Evolutionary conservation across 2,888 invertebrate species (phyloP).

Genomic region (Nephrotoma guestfalica): DNA sequence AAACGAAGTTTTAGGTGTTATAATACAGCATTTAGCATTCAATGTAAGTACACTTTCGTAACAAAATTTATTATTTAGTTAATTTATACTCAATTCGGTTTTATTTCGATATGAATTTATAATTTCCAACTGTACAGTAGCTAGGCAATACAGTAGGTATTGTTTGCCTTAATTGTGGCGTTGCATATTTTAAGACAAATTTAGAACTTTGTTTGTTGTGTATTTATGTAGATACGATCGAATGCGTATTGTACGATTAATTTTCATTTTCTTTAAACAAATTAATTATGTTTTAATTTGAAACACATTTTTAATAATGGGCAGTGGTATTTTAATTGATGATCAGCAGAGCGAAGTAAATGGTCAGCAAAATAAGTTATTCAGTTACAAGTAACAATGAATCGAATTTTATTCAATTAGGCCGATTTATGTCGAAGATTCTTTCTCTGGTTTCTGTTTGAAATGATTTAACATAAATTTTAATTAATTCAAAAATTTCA

Average conservation of each 20-base stretch:
- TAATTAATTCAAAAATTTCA: too few species aligned
- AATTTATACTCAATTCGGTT: neutral
- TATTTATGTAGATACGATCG: neutral
- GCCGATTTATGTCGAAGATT: too few species aligned
- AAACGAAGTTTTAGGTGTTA: slow-evolving; percentile 68
- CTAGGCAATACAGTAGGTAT: neutral
- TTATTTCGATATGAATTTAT: neutral
- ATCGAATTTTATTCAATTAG: too few species aligned
- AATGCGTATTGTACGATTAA: neutral
- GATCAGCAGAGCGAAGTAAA: neutral
- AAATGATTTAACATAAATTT: too few species aligned
- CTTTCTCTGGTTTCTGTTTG: too few species aligned
- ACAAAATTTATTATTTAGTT: neutral
- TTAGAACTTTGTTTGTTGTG: neutral
- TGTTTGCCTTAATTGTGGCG: neutral
- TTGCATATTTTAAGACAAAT: neutral
- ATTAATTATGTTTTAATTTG: neutral
- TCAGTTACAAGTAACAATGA: too few species aligned
- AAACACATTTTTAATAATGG: neutral
- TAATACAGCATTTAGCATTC: slow-evolving; percentile 72
- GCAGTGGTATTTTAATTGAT: neutral
- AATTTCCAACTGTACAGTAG: neutral
- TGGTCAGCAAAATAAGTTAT: neutral
- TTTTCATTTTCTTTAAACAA: neutral
- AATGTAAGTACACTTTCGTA: slow-evolving; percentile 39